Evolutionary conservation across 2,797 vertebrate genomes (phyloP).

Genomic region (Falco naumanni): DNA sequence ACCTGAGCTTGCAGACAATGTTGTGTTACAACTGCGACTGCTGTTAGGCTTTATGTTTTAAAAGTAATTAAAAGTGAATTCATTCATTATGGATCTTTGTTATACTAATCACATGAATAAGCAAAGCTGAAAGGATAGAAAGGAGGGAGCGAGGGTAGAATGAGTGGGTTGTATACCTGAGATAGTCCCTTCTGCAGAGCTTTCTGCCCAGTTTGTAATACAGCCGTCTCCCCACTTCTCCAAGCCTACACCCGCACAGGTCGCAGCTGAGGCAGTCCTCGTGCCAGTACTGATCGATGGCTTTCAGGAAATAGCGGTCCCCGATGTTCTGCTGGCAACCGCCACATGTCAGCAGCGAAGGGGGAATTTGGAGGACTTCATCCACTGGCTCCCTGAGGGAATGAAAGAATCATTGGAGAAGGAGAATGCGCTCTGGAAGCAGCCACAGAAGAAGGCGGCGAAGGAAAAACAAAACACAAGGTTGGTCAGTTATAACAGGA

Average conservation of each 20-base stretch:
- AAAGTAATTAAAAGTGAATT: neutral
- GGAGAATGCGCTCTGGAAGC: accelerated
- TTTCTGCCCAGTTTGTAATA: constrained; percentile 98
- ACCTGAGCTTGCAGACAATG: accelerated
- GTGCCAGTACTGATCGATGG: constrained; percentile 99
- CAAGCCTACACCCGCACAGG: constrained; percentile 94
- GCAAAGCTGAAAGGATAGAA: neutral
- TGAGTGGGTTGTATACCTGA: constrained; percentile 82
- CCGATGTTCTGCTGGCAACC: constrained; percentile 99
- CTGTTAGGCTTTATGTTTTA: neutral
- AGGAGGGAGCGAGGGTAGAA: neutral
- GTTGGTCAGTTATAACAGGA: neutral
- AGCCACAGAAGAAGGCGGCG: accelerated
- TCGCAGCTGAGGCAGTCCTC: constrained; percentile 99
- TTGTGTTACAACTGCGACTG: accelerated
- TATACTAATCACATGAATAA: accelerated
- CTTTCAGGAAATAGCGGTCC: constrained; percentile 98
- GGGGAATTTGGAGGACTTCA: constrained; percentile 98
- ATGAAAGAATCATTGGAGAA: accelerated
- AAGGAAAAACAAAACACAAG: accelerated
- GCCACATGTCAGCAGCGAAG: constrained; percentile 93
- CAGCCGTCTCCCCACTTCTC: constrained; percentile 93
- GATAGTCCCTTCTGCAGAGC: constrained; percentile 95
- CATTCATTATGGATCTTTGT: too few relatives aligned
- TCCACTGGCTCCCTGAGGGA: constrained; percentile 91